Conservation (phyloP, 2,113 vertebrate genomes). For the Dipodomys spectabilis region DNA sequence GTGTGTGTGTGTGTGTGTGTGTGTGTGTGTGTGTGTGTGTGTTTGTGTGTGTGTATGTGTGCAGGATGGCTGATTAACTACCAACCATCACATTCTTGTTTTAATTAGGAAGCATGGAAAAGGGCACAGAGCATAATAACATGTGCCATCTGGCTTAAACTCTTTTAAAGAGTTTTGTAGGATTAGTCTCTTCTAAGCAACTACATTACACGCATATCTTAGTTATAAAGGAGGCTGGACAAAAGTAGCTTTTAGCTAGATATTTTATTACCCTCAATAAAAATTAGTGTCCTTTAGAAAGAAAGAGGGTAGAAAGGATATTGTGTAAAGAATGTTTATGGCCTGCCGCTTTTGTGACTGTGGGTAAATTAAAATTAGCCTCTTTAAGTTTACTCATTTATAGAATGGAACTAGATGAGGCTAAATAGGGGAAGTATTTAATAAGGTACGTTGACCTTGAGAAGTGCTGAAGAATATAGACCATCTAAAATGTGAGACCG, state of each 20-base stretch:
- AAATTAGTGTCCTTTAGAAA: not conserved
- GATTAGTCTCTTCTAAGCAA: not conserved
- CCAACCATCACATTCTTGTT: not conserved
- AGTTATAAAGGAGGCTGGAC: not conserved
- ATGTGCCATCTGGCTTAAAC: not conserved
- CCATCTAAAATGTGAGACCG: not conserved
- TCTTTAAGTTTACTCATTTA: not conserved
- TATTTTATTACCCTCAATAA: constrained; percentile 27
- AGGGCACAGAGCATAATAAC: not conserved
- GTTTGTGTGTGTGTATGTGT: not conserved
- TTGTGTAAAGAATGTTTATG: not conserved
- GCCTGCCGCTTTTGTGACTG: constrained; percentile 1
- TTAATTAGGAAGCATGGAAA: not conserved
- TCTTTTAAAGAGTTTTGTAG: not conserved
- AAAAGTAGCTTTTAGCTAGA: not conserved
- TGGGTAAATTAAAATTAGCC: not conserved
- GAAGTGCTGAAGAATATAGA: not conserved
- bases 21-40: no score
- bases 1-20: no score
- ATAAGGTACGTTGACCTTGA: not conserved
- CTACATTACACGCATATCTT: not conserved
- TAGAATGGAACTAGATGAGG: constrained; percentile 2
- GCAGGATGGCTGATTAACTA: not conserved
- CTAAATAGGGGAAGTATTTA: not conserved
- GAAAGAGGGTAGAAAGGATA: not conserved